Conservation (phyloP, 2,888 invertebrate species). For the Himalopsyche tibetana region DNA sequence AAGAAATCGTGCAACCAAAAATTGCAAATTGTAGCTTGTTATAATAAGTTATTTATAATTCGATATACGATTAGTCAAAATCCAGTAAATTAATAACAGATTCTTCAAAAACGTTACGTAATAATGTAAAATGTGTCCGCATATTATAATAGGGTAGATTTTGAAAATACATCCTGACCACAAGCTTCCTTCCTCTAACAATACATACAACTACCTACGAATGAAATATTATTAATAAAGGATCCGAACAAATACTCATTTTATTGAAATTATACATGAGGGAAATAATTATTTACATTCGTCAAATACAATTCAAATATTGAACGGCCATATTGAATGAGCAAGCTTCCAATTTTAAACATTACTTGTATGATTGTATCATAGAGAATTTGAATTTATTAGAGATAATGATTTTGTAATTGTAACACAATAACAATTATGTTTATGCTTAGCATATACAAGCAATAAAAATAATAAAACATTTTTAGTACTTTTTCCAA, state of each 20-base stretch:
- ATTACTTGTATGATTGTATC: too few species aligned
- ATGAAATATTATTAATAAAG: background rate
- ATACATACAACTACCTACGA: background rate
- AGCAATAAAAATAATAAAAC: too few species aligned
- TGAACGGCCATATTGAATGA: background rate
- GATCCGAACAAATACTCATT: background rate
- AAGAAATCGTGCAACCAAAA: too few species aligned
- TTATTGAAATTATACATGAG: background rate
- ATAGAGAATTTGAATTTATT: background rate
- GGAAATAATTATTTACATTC: slow-evolving; percentile 1
- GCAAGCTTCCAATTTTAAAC: too few species aligned
- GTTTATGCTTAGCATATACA: too few species aligned
- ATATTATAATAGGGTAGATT: background rate
- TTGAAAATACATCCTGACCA: slow-evolving; percentile 1
- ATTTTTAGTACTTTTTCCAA: too few species aligned
- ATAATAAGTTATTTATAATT: too few species aligned
- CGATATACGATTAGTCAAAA: too few species aligned
- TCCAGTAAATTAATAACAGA: too few species aligned
- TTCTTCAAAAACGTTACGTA: background rate
- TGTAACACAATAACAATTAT: background rate
- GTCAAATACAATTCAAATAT: background rate
- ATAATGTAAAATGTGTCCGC: background rate
- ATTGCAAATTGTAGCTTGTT: too few species aligned
- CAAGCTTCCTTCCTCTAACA: background rate
- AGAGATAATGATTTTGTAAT: background rate